Evolutionary conservation across 2,797 vertebrate genomes (phyloP).

Genomic region (Spea hammondii): DNA sequence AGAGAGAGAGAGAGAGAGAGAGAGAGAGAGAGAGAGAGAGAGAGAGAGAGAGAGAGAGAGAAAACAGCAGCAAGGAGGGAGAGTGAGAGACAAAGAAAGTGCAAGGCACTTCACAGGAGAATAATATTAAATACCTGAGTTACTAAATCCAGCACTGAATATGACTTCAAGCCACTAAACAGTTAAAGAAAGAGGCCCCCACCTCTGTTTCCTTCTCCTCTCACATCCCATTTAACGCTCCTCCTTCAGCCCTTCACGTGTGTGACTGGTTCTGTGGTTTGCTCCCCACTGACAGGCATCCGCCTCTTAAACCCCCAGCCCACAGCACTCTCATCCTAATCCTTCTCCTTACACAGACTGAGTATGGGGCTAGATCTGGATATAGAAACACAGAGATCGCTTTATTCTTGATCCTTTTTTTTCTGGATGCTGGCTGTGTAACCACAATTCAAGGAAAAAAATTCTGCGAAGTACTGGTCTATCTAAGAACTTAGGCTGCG

Average conservation of each 20-base stretch:
- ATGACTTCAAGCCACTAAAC: background rate
- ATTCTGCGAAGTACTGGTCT: slow-evolving; percentile 29
- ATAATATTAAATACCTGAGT: no score
- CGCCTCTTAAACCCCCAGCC: slow-evolving; percentile 27
- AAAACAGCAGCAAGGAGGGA: no score
- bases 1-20: no score
- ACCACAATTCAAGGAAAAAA: slow-evolving; percentile 6
- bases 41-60: no score
- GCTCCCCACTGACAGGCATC: slow-evolving; percentile 28
- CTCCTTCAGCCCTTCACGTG: slow-evolving; percentile 41
- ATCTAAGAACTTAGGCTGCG: slow-evolving; percentile 22
- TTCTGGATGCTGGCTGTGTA: background rate
- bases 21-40: no score
- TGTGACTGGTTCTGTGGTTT: slow-evolving; percentile 45
- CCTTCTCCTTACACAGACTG: slow-evolving; percentile 33
- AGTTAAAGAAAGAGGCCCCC: slow-evolving; percentile 30
- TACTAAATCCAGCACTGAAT: background rate
- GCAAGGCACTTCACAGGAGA: no score
- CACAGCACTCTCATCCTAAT: slow-evolving; percentile 24
- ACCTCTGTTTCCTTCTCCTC: slow-evolving; percentile 20
- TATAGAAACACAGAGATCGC: slow-evolving; percentile 41
- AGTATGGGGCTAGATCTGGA: slow-evolving; percentile 37
- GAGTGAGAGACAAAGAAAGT: no score
- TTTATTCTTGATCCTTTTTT: slow-evolving; percentile 33
- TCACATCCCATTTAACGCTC: slow-evolving; percentile 34